Evolutionary conservation across 2,888 invertebrate species (phyloP), one percentile per base, ranked within the genome.

Genomic region (Diarsia dahlii): DNA sequence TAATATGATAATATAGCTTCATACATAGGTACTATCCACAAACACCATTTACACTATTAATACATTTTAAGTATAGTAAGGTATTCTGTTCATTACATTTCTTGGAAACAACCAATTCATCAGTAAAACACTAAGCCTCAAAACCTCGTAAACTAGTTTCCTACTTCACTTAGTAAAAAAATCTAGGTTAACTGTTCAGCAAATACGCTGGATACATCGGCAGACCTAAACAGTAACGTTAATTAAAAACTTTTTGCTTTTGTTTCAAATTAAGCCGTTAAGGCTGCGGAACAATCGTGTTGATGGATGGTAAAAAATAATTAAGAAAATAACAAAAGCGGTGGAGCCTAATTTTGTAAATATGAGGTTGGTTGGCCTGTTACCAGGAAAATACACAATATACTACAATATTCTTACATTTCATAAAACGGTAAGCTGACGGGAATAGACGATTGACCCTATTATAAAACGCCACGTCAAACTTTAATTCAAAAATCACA

Each of bases 181-280:
- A 78, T 63, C 79, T 85, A 74, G 84, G 80, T 84, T 71, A 81
- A 71, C 63, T 50, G 58, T 56, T 12, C 45, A 54, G 63, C 39
- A 73, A 84, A 82, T 76, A 84, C 60, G 34, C 54, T 56, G 58
- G 63, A 67, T 73, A 82, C 64, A 84, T 70, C 10, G 63, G 28
- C 69, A 56, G 46, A 73, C 72, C 81, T 76, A 81, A 84, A 71
- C 64, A 68, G 60, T 71, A 52, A 52, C 50, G 70, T 81, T 76
- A 82, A 84, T 81, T 82, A 84, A 76, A 68, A 63, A 66, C 68
- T 72, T 71, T 81, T 71, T 73, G 76, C 66, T 63, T 84, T 76
- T 76, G 69, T 81, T 82, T 58, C 23, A 74, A 76, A 71, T 81
- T 54, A 81, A 84, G 76, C 48, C 70, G 66, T 80, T 85, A 78